Percentiles rank a stretch among this genome's conserved stretches.
These are phyloP conservation scores for Laspeyria flexula DNA, from an alignment of 2,888 invertebrate genomes.

Conservation along the genomic window DNA sequence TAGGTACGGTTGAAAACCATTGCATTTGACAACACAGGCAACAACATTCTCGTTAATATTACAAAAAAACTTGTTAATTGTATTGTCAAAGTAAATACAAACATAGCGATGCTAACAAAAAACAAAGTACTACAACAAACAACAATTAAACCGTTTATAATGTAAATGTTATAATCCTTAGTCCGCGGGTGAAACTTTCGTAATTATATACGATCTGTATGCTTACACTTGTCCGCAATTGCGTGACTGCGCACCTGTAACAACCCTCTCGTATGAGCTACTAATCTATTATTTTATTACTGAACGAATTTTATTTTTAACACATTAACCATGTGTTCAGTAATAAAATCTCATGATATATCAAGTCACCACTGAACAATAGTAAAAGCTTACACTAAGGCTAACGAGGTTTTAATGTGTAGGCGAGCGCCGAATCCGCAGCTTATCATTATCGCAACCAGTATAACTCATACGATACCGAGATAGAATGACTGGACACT, in stretches of 20 bases:
- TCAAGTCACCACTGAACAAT: conserved; percentile 57
- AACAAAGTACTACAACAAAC: conserved; percentile 9
- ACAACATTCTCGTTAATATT: too few relatives aligned
- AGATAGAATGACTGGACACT: conserved; percentile 59
- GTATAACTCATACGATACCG: conserved; percentile 73
- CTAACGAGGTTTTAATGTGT: conserved; percentile 82
- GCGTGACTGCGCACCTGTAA: conserved; percentile 13
- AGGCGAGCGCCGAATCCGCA: conserved; percentile 60
- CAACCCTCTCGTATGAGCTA: neutral
- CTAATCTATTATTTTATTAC: neutral
- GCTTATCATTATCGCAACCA: conserved; percentile 74
- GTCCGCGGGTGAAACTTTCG: conserved; percentile 11
- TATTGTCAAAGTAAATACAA: neutral
- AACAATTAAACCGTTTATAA: conserved; percentile 15
- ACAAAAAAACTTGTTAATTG: neutral
- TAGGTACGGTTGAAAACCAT: neutral
- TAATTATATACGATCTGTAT: conserved; percentile 20
- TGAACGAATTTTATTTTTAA: neutral
- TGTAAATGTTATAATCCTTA: conserved; percentile 13
- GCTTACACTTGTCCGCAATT: conserved; percentile 13
- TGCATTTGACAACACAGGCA: too few relatives aligned
- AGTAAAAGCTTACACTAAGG: conserved; percentile 61
- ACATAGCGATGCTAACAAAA: conserved; percentile 1
- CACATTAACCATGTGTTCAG: conserved; percentile 9
- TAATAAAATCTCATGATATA: conserved; percentile 37